phyloP scores from a whole-genome alignment of 2,113 vertebrate species.

The Tachysurus vachellii region DNA sequence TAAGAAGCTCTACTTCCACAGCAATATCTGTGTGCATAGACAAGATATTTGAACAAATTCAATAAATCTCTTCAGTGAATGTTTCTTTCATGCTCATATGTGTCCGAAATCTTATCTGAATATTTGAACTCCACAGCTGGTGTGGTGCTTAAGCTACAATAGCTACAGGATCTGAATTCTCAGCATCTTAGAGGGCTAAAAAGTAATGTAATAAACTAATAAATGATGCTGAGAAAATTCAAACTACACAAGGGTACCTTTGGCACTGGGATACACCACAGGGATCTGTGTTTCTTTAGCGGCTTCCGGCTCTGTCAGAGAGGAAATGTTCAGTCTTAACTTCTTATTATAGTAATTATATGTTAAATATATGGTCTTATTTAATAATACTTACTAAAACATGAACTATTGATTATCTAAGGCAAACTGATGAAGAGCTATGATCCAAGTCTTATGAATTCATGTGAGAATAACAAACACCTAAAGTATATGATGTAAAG shows the following conservation, averaged over 20 bases:
- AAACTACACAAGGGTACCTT: conserved; percentile 20
- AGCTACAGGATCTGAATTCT: neutral
- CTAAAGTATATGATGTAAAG: neutral
- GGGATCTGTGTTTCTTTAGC: conserved; percentile 13
- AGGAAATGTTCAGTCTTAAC: neutral
- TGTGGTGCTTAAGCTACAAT: neutral
- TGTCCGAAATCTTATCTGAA: neutral
- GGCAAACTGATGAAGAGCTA: too few species aligned
- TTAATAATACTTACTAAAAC: neutral
- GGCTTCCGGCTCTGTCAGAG: conserved; percentile 29
- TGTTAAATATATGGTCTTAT: neutral
- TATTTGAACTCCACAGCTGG: neutral
- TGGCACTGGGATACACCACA: conserved; percentile 40
- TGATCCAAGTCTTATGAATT: too few species aligned
- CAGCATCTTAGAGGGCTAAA: neutral
- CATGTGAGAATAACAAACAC: too few species aligned
- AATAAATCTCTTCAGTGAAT: neutral
- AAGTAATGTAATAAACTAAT: neutral
- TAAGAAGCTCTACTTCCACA: conserved; percentile 50
- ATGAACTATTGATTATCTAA: too few species aligned
- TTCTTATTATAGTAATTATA: neutral
- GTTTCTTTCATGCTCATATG: neutral
- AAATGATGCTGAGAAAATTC: neutral
- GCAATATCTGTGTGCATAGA: conserved; percentile 33
- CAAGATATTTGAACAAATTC: neutral